Evolutionary conservation across 2,888 invertebrate species (phyloP), one percentile per base, ranked within the genome.

Genomic region (Poecilus cupreus): DNA sequence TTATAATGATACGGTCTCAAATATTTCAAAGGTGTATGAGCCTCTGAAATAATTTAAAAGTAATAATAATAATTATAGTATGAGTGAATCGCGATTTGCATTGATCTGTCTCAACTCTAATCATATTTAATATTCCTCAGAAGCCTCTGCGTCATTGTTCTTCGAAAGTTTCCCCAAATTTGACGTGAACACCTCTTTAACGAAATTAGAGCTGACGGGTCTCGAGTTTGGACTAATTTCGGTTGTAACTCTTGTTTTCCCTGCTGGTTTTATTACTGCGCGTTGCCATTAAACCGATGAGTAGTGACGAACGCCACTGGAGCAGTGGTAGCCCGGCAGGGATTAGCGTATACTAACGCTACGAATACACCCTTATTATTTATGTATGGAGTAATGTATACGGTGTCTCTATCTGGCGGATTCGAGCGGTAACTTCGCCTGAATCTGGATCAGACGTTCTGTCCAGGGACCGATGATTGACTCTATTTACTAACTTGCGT

Each of bases 181-280:
- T 75, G 75, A 75, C 75, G 32, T 75, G 75, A 75, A 54, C 75
- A 75, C 75, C 75, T 75, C 75, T 75, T 75, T 75, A 75, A 75
- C 75, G 75, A 75, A 75, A 75, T 75, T 75, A 75, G 75, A 75
- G 51, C 51, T 75, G 75, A 51, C 75, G 32, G 74, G 74, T 20
- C 26, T 22, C 26, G 32, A 49, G 49, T 46, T 75, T 75, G 26
- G n/a, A 16, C 51, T 51, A 49, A 51, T 51, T 51, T 51, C 13
- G 20, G 22, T 18, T 16, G 54, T 26, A 75, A 75, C 75, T 75
- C 32, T 51, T 75, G 75, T 51, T 46, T 72, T 72, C 74, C 49
- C 74, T 24, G 11, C 49, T 74, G 74, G 74, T 75, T 75, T 75
- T 51, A 75, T 75, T 75, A 68, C 37, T 26, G 4, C n/a, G 43